Conservation (phyloP, 1,140 invertebrate genomes). For the Hypothenemus hampei region DNA sequence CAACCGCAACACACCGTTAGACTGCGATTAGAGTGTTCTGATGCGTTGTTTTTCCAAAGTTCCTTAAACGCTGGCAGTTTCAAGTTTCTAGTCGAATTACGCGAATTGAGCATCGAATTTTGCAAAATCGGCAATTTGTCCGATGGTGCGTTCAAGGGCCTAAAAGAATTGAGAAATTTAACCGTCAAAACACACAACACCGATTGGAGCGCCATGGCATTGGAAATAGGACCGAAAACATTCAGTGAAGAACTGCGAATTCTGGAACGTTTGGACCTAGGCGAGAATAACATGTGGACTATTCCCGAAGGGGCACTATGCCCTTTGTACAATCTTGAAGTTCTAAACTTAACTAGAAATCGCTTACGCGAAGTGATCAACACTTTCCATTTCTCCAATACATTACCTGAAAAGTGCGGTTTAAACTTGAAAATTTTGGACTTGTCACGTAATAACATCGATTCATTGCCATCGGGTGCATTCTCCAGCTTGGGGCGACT, state of each 20-base stretch:
- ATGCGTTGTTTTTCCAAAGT: constrained; percentile 79
- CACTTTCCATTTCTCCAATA: constrained; percentile 67
- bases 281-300: constrained; percentile 81
- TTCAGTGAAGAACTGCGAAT: constrained; percentile 70
- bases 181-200: constrained; percentile 84
- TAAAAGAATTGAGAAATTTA: constrained; percentile 75
- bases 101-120: constrained; percentile 80
- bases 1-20: constrained; percentile 82
- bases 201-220: constrained; percentile 79
- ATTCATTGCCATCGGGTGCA: constrained; percentile 68
- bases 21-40: constrained; percentile 75
- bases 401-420: constrained; percentile 62
- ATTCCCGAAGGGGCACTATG: constrained; percentile 80
- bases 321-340: constrained; percentile 67
- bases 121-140: constrained; percentile 87
- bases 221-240: constrained; percentile 70
- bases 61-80: constrained; percentile 81
- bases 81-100: constrained; percentile 72
- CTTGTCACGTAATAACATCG: constrained; percentile 77
- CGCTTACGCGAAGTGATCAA: constrained; percentile 72
- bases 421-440: constrained; percentile 69
- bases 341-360: constrained; percentile 77
- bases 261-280: constrained; percentile 75
- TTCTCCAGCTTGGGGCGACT: constrained; percentile 61
- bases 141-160: constrained; percentile 73